Conservation (phyloP, 1,140 invertebrate species). For the Hormaphis cornu region DNA sequence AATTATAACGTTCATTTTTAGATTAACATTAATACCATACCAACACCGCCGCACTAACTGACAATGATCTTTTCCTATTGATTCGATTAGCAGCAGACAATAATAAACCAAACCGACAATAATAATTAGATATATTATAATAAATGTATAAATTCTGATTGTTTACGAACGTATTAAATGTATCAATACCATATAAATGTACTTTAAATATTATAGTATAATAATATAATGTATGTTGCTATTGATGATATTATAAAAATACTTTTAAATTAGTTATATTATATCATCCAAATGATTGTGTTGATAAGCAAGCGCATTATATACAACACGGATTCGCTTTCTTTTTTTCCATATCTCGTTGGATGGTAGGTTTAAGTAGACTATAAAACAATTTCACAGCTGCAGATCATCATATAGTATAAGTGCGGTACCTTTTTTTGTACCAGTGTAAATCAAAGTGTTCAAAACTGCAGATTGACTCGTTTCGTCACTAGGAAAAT, state of each 20-base stretch:
- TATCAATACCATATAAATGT: too few relatives aligned
- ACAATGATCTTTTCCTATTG: slow-evolving; percentile 14
- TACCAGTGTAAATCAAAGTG: too few relatives aligned
- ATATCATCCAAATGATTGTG: too few relatives aligned
- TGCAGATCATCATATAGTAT: too few relatives aligned
- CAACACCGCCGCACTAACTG: slow-evolving; percentile 2
- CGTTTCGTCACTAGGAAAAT: too few relatives aligned
- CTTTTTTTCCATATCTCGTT: neutral
- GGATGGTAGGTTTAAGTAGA: neutral
- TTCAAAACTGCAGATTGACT: too few relatives aligned
- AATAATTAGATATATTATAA: neutral
- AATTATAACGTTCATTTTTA: neutral
- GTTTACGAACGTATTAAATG: too few relatives aligned
- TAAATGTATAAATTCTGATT: too few relatives aligned
- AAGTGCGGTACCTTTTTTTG: too few relatives aligned
- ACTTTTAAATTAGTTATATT: slow-evolving; percentile 15
- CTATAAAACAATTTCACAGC: neutral
- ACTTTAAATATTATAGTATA: too few relatives aligned
- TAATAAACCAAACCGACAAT: slow-evolving; percentile 17
- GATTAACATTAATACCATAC: neutral
- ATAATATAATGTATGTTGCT: neutral
- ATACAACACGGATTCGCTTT: neutral
- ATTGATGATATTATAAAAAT: slow-evolving; percentile 14
- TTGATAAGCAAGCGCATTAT: neutral
- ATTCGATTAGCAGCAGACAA: slow-evolving; percentile 18